Base-by-base conservation (phyloP, 1,140 invertebrate genomes). In the Coenobita brevimanus region DNA sequence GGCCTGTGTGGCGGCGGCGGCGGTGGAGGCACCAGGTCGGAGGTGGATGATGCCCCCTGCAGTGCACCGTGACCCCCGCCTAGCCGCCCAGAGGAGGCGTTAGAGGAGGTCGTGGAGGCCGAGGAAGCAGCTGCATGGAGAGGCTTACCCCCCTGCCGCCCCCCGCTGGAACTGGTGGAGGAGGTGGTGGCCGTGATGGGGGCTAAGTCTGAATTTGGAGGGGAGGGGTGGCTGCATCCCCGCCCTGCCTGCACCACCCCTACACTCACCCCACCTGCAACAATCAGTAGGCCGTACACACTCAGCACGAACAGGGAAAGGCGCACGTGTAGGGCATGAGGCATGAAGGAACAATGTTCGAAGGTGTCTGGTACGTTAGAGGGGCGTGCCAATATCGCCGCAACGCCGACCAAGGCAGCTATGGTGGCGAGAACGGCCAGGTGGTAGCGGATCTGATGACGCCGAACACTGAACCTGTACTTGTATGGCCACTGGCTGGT, bases 391-490 rank as follows among this genome's bases (percentile, higher is more conserved):
- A 92, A 91, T 0, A 92, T 80, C 15, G 91, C 90, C 10, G 92
- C 92, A 1, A 94, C 93, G 84, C 92, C 92, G 1, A 92, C 91
- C 10, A 94, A 93, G 6, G 92, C 92, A 71, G 93, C 93, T 17
- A 94, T 91, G 2, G 93, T 92, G 0, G 93, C 93, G 30, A 94
- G 89, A 27, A 94, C 94, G 57, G 93, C 93, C 17, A 94, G 89
- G 89, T 94, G 94, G 89, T 94, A 94, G 36, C 93, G 91, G 36
- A 94, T 92, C 71, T 94, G 94, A 30, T 93, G 93, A 4, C 92
- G 86, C 0, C 93, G 92, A 4, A 94, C 91, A 84, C 92, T 93
- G 75, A 93, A 93, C 17, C 93, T 92, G 73, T 94, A 92, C 79
- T 91, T 92, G 86, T 94, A 93, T 3, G 93, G 93, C 91, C 93